Evolutionary conservation across 2,888 invertebrate species (phyloP).

Genomic region (Linyphia triangularis): DNA sequence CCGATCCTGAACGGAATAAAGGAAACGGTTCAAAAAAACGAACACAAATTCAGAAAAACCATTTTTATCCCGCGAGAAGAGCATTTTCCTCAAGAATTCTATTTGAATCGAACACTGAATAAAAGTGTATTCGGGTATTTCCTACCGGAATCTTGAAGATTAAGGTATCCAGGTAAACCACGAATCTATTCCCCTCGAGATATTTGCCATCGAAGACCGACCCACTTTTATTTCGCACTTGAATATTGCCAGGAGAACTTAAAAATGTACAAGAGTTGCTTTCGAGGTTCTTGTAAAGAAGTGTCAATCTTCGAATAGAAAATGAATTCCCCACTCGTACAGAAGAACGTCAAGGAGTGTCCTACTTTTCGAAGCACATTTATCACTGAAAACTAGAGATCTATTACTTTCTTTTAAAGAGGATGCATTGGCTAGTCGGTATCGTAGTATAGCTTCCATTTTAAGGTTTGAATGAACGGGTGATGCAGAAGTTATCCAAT

Average conservation of each 20-base stretch:
- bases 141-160: conserved; percentile 41
- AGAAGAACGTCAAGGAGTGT: conserved; percentile 10
- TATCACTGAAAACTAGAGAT: background rate
- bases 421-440: too few relatives aligned
- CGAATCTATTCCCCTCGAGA: conserved; percentile 19
- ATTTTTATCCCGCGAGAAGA: conserved; percentile 13
- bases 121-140: conserved; percentile 32
- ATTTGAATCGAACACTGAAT: conserved; percentile 31
- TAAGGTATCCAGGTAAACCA: conserved; percentile 53
- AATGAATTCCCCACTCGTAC: conserved; percentile 47
- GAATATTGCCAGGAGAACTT: conserved; percentile 44
- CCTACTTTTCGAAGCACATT: conserved; percentile 14
- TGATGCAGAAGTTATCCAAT: too few relatives aligned
- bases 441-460: too few relatives aligned
- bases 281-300: conserved; percentile 6
- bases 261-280: conserved; percentile 56
- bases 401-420: background rate
- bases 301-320: conserved; percentile 41
- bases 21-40: conserved; percentile 1
- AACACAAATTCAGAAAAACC: conserved; percentile 21
- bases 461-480: too few relatives aligned
- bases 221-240: conserved; percentile 40
- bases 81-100: background rate
- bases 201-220: conserved; percentile 25
- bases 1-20: conserved; percentile 10